These are phyloP conservation scores for Bembecia ichneumoniformis DNA, from an alignment of 2,888 invertebrate species.

Conservation along the genomic window DNA sequence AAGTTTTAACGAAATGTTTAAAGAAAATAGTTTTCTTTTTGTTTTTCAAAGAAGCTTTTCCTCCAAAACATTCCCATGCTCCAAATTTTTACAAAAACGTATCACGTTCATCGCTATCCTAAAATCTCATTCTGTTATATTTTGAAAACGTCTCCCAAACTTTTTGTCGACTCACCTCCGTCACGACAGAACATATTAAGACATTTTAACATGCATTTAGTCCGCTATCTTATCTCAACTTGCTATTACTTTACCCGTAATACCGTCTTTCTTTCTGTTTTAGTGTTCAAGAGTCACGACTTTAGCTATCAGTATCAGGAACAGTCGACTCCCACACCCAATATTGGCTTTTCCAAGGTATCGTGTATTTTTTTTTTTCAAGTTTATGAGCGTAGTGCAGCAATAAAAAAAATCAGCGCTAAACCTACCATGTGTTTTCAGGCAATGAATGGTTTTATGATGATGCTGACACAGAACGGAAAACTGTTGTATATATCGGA, in stretches of 20 bases:
- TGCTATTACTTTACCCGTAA: constrained; percentile 67
- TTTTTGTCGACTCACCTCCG: constrained; percentile 63
- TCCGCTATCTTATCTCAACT: constrained; percentile 62
- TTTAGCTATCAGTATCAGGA: constrained; percentile 77
- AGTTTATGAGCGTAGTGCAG: constrained; percentile 41
- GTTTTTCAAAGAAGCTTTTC: neutral
- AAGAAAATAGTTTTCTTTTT: too few species aligned
- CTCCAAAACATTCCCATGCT: constrained; percentile 42
- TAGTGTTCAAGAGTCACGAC: constrained; percentile 90
- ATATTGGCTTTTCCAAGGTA: constrained; percentile 95
- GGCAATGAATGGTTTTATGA: constrained; percentile 97
- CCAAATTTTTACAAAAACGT: constrained; percentile 46
- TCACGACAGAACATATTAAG: constrained; percentile 68
- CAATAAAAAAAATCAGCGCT: constrained; percentile 26
- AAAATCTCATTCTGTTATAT: constrained; percentile 38
- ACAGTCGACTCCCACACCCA: constrained; percentile 81
- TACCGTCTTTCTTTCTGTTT: constrained; percentile 74
- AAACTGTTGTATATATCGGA: constrained; percentile 98
- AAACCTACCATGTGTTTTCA: constrained; percentile 68
- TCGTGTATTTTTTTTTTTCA: constrained; percentile 16
- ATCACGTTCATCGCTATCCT: constrained; percentile 61
- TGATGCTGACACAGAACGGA: constrained; percentile 98
- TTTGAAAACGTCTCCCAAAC: constrained; percentile 54
- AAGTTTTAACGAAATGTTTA: too few species aligned
- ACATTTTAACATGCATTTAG: constrained; percentile 70